Conservation (phyloP, 2,888 invertebrate genomes). For the Acleris cristana region DNA sequence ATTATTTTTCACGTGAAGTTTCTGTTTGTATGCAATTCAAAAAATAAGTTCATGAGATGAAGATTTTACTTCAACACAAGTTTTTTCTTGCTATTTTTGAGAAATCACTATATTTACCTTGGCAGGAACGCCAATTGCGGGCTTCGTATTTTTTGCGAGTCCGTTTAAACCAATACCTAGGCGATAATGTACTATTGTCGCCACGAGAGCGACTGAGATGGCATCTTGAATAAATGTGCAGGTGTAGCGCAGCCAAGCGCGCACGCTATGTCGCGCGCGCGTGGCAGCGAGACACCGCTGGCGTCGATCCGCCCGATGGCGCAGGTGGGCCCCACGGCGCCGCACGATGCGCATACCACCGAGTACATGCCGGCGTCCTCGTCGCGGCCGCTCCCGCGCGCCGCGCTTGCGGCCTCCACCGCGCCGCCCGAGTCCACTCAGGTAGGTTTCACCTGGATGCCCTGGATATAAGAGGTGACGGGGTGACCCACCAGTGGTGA, state of each 20-base stretch:
- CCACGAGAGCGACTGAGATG: slow-evolving; percentile 8
- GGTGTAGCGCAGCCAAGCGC: slow-evolving; percentile 78
- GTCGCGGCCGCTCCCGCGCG: slow-evolving; percentile 83
- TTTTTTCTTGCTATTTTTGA: too few relatives aligned
- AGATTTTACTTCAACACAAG: too few relatives aligned
- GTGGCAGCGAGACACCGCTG: slow-evolving; percentile 91
- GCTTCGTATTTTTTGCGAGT: too few relatives aligned
- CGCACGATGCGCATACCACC: slow-evolving; percentile 84
- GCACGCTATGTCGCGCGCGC: slow-evolving; percentile 83
- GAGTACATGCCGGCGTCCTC: slow-evolving; percentile 95
- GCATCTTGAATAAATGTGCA: slow-evolving; percentile 41
- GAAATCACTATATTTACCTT: too few relatives aligned
- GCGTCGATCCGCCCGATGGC: slow-evolving; percentile 97
- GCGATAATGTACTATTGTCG: too few relatives aligned
- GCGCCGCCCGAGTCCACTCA: slow-evolving; percentile 76
- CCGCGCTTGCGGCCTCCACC: slow-evolving; percentile 88
- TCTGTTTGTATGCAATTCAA: too few relatives aligned
- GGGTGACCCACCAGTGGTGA: too few relatives aligned
- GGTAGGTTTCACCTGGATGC: slow-evolving; percentile 39
- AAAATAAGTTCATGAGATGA: too few relatives aligned
- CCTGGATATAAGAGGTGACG: too few relatives aligned
- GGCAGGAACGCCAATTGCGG: too few relatives aligned
- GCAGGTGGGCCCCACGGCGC: slow-evolving; percentile 92
- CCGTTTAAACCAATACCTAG: too few relatives aligned
- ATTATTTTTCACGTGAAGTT: too few relatives aligned